Evolutionary conservation across 1,140 invertebrate genomes (phyloP).

Genomic region (Chironomus striatipennis): DNA sequence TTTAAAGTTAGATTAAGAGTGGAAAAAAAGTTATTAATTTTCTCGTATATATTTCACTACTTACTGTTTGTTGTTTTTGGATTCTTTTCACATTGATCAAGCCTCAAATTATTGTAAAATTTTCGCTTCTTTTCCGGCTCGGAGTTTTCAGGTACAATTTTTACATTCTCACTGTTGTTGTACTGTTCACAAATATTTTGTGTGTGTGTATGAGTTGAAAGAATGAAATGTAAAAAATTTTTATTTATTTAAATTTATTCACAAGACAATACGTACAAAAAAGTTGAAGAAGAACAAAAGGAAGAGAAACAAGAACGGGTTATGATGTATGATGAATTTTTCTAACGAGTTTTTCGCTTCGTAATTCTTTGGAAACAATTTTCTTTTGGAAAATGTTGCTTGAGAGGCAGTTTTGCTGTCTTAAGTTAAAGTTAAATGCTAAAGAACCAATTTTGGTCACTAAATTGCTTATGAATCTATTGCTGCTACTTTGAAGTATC

Average conservation of each 20-base stretch:
- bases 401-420: no score
- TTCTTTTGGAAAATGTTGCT: no score
- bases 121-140: slow-evolving; percentile 5
- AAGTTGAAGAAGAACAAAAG: slow-evolving; percentile 1
- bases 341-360: no score
- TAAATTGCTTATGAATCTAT: no score
- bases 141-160: slow-evolving; percentile 10
- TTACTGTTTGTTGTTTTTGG: slow-evolving; percentile 18
- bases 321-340: neutral
- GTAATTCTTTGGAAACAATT: no score
- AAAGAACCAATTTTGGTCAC: no score
- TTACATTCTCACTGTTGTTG: slow-evolving; percentile 11
- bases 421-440: no score
- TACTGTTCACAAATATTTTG: neutral
- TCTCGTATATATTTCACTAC: neutral
- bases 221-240: no score
- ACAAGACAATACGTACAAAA: neutral
- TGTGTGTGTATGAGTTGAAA: neutral
- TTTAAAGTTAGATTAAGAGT: no score
- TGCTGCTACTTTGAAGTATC: no score
- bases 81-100: slow-evolving; percentile 16
- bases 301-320: neutral
- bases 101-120: slow-evolving; percentile 10
- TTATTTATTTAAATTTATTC: slow-evolving; percentile 10
- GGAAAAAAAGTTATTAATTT: no score